Conservation (phyloP, 1,140 invertebrate species). For the Caenorhabditis tropicalis region DNA sequence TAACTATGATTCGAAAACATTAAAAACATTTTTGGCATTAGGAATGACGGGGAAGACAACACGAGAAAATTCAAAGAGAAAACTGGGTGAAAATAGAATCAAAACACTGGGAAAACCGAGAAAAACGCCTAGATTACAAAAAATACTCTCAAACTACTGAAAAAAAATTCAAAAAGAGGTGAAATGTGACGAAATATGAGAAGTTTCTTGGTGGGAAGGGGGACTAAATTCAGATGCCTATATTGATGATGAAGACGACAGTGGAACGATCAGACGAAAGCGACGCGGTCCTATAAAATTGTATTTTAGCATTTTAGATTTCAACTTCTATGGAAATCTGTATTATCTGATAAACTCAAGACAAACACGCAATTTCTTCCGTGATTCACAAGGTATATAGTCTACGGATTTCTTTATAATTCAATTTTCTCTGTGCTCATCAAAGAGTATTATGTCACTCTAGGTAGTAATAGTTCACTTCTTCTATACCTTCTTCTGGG, state of each 20-base stretch:
- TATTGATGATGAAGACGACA: neutral
- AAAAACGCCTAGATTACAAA: neutral
- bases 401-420: too few relatives aligned
- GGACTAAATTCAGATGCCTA: neutral
- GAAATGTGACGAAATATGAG: neutral
- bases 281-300: neutral
- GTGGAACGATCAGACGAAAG: neutral
- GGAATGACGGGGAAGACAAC: neutral
- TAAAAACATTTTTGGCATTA: neutral
- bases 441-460: too few relatives aligned
- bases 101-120: neutral
- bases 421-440: too few relatives aligned
- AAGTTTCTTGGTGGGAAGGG: neutral
- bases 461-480: neutral
- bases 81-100: neutral
- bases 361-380: too few relatives aligned
- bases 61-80: neutral
- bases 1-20: too few relatives aligned
- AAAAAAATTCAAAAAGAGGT: neutral
- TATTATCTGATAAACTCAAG: neutral
- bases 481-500: conserved; percentile 46
- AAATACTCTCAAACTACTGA: neutral
- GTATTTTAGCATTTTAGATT: neutral
- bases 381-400: too few relatives aligned
- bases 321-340: too few relatives aligned